These are phyloP conservation scores for Sclerurus mexicanus DNA, from an alignment of 2,113 vertebrate genomes.

Conservation along the genomic window DNA sequence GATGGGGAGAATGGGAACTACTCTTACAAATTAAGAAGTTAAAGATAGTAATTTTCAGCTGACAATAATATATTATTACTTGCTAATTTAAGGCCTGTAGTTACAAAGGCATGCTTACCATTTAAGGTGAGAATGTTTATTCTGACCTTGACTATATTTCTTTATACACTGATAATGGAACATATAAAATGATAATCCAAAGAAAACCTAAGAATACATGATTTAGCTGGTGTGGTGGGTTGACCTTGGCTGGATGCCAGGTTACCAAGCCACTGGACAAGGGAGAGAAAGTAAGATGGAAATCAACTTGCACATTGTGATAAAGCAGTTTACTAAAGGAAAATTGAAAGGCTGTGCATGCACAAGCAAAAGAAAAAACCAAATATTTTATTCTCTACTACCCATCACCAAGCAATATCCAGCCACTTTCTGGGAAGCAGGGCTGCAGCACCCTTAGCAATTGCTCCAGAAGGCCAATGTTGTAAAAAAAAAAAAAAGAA, in stretches of 20 bases:
- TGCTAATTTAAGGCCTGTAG: not conserved
- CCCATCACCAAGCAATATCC: rapidly evolving
- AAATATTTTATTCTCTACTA: not conserved
- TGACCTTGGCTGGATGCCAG: not conserved
- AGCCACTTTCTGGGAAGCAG: not conserved
- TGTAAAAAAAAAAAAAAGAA: not conserved
- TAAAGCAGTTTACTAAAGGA: not conserved
- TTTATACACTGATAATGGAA: not conserved
- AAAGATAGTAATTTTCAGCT: not conserved
- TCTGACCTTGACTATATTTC: too few species aligned
- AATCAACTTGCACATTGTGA: not conserved
- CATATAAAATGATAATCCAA: not conserved
- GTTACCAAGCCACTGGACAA: rapidly evolving
- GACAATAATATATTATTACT: not conserved
- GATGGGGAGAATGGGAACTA: not conserved
- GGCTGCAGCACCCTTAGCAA: not conserved
- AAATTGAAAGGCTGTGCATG: not conserved
- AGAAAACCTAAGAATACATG: not conserved
- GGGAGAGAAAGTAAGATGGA: not conserved
- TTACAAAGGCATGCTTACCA: not conserved
- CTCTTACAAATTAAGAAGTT: not conserved
- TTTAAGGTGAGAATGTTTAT: not conserved
- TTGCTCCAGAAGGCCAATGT: not conserved
- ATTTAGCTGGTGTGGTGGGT: not conserved
- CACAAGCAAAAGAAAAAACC: not conserved